phyloP scores from a whole-genome alignment of 2,888 invertebrate genomes.

The Sphaerophoria rueppellii region DNA sequence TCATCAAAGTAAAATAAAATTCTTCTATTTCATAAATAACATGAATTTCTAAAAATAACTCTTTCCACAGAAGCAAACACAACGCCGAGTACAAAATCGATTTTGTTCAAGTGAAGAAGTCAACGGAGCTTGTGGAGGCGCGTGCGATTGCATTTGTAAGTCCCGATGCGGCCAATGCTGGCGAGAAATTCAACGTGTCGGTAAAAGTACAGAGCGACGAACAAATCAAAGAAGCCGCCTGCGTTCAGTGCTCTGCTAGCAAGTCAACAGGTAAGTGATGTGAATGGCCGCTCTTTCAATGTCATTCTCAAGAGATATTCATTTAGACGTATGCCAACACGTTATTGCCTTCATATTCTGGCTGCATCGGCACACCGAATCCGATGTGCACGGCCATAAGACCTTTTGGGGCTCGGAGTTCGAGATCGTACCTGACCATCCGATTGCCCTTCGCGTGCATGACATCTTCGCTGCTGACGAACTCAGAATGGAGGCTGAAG shows the following conservation, averaged over 20 bases:
- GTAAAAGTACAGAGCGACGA: constrained; percentile 76
- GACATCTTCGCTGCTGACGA: constrained; percentile 78
- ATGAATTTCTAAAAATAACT: constrained; percentile 56
- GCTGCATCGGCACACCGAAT: constrained; percentile 78
- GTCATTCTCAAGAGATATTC: too few species aligned
- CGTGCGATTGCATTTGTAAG: constrained; percentile 78
- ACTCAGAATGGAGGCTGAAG: constrained; percentile 76
- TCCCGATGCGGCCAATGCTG: constrained; percentile 75
- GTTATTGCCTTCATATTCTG: constrained; percentile 79
- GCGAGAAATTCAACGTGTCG: constrained; percentile 76
- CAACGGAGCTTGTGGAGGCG: constrained; percentile 76
- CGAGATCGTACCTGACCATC: constrained; percentile 76
- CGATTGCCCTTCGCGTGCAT: constrained; percentile 76
- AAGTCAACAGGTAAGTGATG: constrained; percentile 46
- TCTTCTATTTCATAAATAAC: constrained; percentile 7
- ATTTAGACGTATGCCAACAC: constrained; percentile 78
- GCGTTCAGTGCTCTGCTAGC: constrained; percentile 76
- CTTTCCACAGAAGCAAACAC: constrained; percentile 60
- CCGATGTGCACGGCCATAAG: constrained; percentile 75
- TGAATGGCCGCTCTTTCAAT: background rate
- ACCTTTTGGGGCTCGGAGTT: constrained; percentile 80
- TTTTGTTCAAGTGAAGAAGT: constrained; percentile 79
- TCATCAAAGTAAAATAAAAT: constrained; percentile 39
- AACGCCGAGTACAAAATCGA: constrained; percentile 78
- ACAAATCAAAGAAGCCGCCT: constrained; percentile 76